Base-by-base conservation (phyloP, 2,113 vertebrate genomes). In the Brienomyrus longianalis region DNA sequence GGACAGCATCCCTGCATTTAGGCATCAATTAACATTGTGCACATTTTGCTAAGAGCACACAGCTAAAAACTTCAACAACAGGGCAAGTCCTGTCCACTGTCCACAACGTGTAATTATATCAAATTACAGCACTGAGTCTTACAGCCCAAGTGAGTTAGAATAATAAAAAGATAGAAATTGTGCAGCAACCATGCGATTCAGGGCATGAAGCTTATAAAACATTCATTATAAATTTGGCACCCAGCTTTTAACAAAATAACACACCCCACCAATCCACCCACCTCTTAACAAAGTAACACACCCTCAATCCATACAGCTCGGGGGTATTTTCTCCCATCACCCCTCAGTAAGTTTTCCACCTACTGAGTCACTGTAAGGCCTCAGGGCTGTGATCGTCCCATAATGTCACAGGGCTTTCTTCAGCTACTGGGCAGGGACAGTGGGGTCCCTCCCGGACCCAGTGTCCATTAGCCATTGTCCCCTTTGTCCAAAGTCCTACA, bases 401-500 rank as follows among this genome's bases (percentile, higher is more conserved):
- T 90, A 92, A 92, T 92, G 86, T 66, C 90, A 83, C 87, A 27
- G 66, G 48, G 70, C 51, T 89, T 39, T 59, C 83, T 74, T 90
- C 77, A 91, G 89, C 92, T 90, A 90, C 85, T 91, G 87, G 47
- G 83, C 88, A 10, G 84, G 9, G 51, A 66, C 15, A n/a, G n/a
- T 3, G 10, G 88, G 90, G 62, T 91, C 21, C 10, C 74, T 83
- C 47, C 21, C 3, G 88, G 89, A 90, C 88, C 90, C 87, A 83
- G 66, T 88, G 88, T 91, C 88, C 66, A 93, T 91, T 90, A 87
- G 62, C 86, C 15, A 56, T 84, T 45, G 52, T 74, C 77, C 89
- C 87, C 13, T 56, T 84, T 43, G 50, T 47, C 54, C 85, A 74
- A 54, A 83, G 59, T 80, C 52, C 80, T n/a, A 83, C 43, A n/a